Percentiles rank a stretch among this genome's conserved stretches.
These are phyloP conservation scores for Centruroides sculpturatus DNA, from an alignment of 1,140 invertebrate species.

Conservation along the genomic window DNA sequence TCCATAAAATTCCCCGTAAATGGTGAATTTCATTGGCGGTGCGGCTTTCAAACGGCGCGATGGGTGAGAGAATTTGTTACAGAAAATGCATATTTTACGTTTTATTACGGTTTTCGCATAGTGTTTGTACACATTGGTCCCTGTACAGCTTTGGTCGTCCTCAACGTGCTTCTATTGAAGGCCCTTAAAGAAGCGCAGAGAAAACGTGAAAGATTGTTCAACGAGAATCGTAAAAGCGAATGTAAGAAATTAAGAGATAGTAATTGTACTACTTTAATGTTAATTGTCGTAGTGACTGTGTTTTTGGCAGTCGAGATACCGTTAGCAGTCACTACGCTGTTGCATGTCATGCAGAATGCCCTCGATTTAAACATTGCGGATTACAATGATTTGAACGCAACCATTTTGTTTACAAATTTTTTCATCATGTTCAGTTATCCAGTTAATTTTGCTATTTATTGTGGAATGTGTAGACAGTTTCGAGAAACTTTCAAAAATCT, in stretches of 20 bases:
- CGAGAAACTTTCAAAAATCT: constrained; percentile 82
- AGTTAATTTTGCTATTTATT: constrained; percentile 90
- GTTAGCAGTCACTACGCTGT: constrained; percentile 65
- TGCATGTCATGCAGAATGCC: constrained; percentile 62
- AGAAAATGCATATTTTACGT: constrained; percentile 55
- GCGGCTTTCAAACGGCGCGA: constrained; percentile 25
- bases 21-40: constrained; percentile 27
- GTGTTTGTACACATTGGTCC: constrained; percentile 80
- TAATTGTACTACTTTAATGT: constrained; percentile 85
- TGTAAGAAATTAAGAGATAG: constrained; percentile 66
- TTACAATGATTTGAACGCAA: constrained; percentile 61
- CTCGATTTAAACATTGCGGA: constrained; percentile 43
- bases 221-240: constrained; percentile 69
- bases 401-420: constrained; percentile 77
- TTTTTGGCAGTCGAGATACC: constrained; percentile 84
- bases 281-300: constrained; percentile 85
- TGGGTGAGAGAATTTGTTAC: constrained; percentile 49
- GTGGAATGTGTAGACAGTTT: constrained; percentile 86
- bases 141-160: constrained; percentile 69
- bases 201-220: constrained; percentile 60
- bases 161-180: constrained; percentile 73
- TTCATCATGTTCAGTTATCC: constrained; percentile 82
- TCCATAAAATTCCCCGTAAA: constrained; percentile 44
- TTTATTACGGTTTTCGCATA: constrained; percentile 70
- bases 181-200: constrained; percentile 67